A percentile compares a stretch with the other conserved stretches of the same genome.
Evolutionary conservation across 2,888 invertebrate species (phyloP).

Genomic region (Metopia argyrocephala): DNA sequence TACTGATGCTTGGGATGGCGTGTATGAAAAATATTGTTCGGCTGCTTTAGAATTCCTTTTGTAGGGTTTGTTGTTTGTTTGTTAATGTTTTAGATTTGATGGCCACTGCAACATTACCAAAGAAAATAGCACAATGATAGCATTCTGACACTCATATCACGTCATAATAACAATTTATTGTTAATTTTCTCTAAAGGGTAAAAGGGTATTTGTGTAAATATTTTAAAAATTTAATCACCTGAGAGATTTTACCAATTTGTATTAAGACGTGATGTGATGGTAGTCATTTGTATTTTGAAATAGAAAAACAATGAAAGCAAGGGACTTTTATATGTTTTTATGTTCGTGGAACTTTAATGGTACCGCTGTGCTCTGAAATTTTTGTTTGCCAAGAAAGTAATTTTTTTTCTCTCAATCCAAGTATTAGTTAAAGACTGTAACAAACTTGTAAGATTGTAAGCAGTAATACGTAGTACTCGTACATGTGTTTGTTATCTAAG

Average conservation of each 20-base stretch:
- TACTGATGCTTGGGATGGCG: constrained; percentile 71
- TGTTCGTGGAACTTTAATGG: not conserved
- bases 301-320: not conserved
- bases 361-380: not conserved
- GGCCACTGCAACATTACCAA: not conserved
- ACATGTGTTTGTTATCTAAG: too few relatives aligned
- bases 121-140: constrained; percentile 36
- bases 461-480: too few relatives aligned
- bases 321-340: not conserved
- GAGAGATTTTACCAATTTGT: constrained; percentile 42
- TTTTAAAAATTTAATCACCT: constrained; percentile 55
- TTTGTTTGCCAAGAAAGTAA: too few relatives aligned
- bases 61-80: too few relatives aligned
- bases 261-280: constrained; percentile 37
- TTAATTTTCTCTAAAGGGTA: constrained; percentile 58
- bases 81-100: constrained; percentile 27
- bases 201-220: constrained; percentile 61
- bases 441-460: too few relatives aligned
- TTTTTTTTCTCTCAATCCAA: not conserved
- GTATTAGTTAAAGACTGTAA: not conserved
- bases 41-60: constrained; percentile 39
- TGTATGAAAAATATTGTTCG: constrained; percentile 53
- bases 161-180: constrained; percentile 62
- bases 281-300: not conserved
- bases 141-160: constrained; percentile 60